phyloP scores from a whole-genome alignment of 2,888 invertebrate species.

The Meiosimyza platycephala region DNA sequence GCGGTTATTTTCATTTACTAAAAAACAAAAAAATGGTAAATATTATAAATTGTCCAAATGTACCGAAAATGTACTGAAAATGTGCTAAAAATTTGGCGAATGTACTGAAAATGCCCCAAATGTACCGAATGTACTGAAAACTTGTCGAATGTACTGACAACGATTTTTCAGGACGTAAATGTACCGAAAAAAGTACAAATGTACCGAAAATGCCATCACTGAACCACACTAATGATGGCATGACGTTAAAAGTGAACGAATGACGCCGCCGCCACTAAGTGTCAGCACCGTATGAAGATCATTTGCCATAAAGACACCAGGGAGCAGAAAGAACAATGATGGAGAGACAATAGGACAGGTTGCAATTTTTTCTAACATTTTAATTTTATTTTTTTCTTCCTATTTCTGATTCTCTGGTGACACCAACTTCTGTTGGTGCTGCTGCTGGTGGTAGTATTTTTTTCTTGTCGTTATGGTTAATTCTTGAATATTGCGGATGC shows the following conservation, averaged over 20 bases:
- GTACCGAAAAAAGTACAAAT: too few species aligned
- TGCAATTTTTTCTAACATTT: not conserved
- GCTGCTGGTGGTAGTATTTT: not conserved
- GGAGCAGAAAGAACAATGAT: not conserved
- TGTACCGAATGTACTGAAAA: too few species aligned
- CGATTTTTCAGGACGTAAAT: too few species aligned
- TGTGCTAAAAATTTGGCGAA: too few species aligned
- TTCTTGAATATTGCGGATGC: too few species aligned
- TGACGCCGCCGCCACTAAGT: not conserved
- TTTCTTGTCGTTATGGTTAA: slow-evolving; percentile 1
- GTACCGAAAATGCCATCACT: too few species aligned
- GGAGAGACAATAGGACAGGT: not conserved
- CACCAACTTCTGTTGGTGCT: slow-evolving; percentile 18
- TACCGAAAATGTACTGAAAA: too few species aligned
- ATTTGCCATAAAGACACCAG: slow-evolving; percentile 27
- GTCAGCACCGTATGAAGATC: slow-evolving; percentile 22
- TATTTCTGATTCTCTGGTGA: not conserved
- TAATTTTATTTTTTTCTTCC: not conserved
- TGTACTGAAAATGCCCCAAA: too few species aligned
- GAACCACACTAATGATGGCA: not conserved
- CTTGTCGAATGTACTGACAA: too few species aligned
- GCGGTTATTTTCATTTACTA: too few species aligned
- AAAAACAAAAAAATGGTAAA: too few species aligned
- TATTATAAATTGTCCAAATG: too few species aligned
- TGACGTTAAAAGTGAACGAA: not conserved